Evolutionary conservation across 2,797 vertebrate species (phyloP).

Genomic region (Dendrocincla fuliginosa): DNA sequence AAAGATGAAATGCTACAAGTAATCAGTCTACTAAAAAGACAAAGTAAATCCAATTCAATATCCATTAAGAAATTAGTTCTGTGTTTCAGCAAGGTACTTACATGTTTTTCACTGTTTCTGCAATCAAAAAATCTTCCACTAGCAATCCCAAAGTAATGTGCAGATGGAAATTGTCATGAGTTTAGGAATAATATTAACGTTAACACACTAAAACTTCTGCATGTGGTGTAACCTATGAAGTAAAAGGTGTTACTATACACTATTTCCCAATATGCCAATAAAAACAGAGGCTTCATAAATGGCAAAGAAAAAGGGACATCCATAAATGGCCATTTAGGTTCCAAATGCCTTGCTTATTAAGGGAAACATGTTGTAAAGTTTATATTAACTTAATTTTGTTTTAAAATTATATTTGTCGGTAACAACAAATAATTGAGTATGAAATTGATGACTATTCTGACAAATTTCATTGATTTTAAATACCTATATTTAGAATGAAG

Average conservation of each 20-base stretch:
- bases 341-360: background rate
- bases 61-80: background rate
- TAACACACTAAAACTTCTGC: background rate
- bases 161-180: background rate
- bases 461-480: background rate
- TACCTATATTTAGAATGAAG: background rate
- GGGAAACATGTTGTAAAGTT: accelerated
- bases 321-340: background rate
- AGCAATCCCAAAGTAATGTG: background rate
- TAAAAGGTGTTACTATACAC: background rate
- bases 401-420: background rate
- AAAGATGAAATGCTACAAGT: background rate
- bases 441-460: background rate
- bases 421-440: background rate
- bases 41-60: background rate
- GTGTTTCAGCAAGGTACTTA: background rate
- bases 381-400: background rate
- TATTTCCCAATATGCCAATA: background rate
- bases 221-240: background rate
- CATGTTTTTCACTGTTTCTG: background rate
- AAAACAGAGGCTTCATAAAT: background rate
- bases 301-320: background rate
- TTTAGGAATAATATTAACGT: background rate
- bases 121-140: background rate
- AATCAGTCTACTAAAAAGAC: background rate